Conservation (phyloP, 2,797 vertebrate species). For the Karalla daura region DNA sequence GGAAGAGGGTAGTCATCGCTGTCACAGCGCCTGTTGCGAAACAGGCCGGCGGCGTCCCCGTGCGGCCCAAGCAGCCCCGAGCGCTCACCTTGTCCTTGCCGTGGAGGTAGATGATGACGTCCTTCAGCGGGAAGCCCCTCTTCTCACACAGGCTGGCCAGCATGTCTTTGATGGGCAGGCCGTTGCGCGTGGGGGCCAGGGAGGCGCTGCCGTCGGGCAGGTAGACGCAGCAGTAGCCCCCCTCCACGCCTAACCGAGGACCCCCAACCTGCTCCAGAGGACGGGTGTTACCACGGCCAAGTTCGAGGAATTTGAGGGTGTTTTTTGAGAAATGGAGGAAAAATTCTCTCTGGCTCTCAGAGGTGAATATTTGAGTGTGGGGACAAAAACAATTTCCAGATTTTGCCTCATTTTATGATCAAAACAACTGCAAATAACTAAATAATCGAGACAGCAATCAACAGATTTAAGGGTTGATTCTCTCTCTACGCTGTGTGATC, state of each 20-base stretch:
- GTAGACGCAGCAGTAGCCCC: slow-evolving; percentile 96
- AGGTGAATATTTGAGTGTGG: no score
- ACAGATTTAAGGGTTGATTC: no score
- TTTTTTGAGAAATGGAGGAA: no score
- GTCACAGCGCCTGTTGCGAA: slow-evolving; percentile 22
- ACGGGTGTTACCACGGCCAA: no score
- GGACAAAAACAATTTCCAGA: no score
- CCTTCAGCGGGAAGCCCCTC: slow-evolving; percentile 90
- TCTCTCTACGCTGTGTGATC: no score
- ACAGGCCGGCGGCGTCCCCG: neutral
- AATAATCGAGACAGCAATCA: no score
- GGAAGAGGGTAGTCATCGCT: slow-evolving; percentile 32
- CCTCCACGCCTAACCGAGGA: slow-evolving; percentile 68
- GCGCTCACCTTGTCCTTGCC: slow-evolving; percentile 91
- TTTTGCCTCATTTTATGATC: no score
- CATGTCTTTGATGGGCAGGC: slow-evolving; percentile 90
- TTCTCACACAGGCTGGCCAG: slow-evolving; percentile 93
- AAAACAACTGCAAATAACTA: no score
- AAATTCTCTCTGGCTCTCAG: no score
- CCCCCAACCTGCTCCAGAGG: slow-evolving; percentile 75
- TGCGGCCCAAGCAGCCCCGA: neutral
- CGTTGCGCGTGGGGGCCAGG: slow-evolving; percentile 85
- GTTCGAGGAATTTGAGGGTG: no score
- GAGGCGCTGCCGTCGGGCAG: slow-evolving; percentile 95
- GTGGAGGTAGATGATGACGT: slow-evolving; percentile 91